phyloP scores from a whole-genome alignment of 1,140 invertebrate genomes.

The Bradysia coprophila region DNA sequence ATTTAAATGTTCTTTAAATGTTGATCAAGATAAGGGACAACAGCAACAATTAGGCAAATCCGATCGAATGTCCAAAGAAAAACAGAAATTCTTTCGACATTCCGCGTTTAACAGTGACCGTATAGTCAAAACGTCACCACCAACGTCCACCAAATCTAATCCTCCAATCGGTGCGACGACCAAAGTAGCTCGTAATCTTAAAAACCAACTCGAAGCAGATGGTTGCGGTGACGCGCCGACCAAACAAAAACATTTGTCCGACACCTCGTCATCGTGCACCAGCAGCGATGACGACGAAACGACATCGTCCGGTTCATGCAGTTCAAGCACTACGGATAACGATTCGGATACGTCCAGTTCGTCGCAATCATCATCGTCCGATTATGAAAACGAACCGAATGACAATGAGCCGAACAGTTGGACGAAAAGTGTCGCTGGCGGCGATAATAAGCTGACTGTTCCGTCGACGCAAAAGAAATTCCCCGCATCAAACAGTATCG shows the following conservation, averaged over 20 bases:
- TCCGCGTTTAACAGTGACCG: constrained; percentile 41
- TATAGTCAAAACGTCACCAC: constrained; percentile 7
- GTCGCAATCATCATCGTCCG: constrained; percentile 19
- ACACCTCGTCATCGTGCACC: constrained; percentile 14
- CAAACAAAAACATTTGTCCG: background rate
- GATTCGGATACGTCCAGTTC: constrained; percentile 17
- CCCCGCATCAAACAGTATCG: background rate
- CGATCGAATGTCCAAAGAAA: constrained; percentile 65
- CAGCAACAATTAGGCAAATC: constrained; percentile 27
- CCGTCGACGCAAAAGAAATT: background rate
- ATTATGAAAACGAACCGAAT: constrained; percentile 12
- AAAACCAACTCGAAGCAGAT: background rate
- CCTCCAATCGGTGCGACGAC: background rate
- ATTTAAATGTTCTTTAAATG: background rate
- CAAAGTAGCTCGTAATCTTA: background rate
- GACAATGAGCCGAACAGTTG: background rate
- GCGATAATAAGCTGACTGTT: constrained; percentile 7
- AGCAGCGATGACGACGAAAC: constrained; percentile 20
- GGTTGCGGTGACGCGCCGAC: background rate
- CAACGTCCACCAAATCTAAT: background rate
- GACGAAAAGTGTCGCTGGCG: constrained; percentile 2
- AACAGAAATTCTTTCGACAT: constrained; percentile 66
- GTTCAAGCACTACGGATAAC: constrained; percentile 24
- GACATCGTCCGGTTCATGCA: constrained; percentile 20
- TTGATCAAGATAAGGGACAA: constrained; percentile 1